These are phyloP conservation scores for Pollenia amentaria DNA, from an alignment of 2,888 invertebrate genomes.

Conservation along the genomic window DNA sequence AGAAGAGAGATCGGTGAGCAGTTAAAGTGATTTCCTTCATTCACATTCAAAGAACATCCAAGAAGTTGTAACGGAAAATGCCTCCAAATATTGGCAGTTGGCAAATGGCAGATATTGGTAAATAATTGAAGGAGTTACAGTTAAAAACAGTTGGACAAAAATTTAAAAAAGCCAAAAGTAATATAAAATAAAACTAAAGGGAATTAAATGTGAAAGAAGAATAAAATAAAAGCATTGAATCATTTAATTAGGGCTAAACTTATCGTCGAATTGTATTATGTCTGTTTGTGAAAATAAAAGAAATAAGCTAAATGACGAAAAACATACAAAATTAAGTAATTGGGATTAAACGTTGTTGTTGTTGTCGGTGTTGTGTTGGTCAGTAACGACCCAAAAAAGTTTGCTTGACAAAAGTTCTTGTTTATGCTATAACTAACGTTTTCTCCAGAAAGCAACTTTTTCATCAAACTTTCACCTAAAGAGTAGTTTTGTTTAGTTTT, in stretches of 20 bases:
- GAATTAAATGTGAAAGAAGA: conserved; percentile 24
- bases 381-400: no score
- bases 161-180: neutral
- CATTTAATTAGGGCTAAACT: conserved; percentile 84
- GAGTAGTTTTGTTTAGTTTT: no score
- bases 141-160: conserved; percentile 46
- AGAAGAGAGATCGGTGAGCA: neutral
- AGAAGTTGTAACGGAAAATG: no score
- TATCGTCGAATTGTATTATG: conserved; percentile 68
- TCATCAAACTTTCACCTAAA: no score
- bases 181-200: neutral
- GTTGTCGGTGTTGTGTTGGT: no score
- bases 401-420: no score
- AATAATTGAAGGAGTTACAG: conserved; percentile 74
- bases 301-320: conserved; percentile 35
- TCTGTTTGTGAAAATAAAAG: conserved; percentile 32
- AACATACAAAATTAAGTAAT: neutral
- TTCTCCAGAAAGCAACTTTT: no score
- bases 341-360: no score
- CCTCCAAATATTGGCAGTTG: conserved; percentile 42
- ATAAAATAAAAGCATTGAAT: conserved; percentile 81
- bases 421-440: no score
- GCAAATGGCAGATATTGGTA: conserved; percentile 44
- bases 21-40: neutral
- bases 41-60: neutral